These are phyloP conservation scores for Phenganax marumi DNA, from an alignment of 92 coral and sea anemone species.

Conservation along the genomic window DNA sequence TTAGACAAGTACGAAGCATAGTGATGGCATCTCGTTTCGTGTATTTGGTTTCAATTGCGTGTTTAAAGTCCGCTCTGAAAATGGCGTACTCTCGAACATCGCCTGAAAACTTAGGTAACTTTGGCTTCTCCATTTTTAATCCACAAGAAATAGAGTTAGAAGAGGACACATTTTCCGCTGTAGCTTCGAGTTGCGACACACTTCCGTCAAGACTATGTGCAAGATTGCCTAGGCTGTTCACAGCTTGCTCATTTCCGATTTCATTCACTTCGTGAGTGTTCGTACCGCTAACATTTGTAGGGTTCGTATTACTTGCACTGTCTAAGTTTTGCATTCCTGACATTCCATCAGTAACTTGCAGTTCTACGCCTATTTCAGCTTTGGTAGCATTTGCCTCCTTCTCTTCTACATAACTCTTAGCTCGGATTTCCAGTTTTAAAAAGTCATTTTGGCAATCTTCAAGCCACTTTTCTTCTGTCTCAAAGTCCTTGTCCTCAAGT, in stretches of 20 bases:
- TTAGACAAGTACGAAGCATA: constrained; percentile 54
- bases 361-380: not conserved
- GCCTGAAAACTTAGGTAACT: constrained; percentile 63
- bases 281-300: not conserved
- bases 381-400: not conserved
- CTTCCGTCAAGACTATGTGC: not conserved
- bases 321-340: constrained; percentile 41
- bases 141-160: not conserved
- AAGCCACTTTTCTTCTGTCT: constrained; percentile 31
- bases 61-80: constrained; percentile 63
- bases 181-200: not conserved
- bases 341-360: constrained; percentile 33
- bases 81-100: constrained; percentile 63
- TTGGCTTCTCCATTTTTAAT: constrained; percentile 54
- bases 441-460: constrained; percentile 31
- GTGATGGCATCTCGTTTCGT: constrained; percentile 61
- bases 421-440: not conserved
- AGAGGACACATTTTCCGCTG: constrained; percentile 1
- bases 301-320: constrained; percentile 28
- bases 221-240: not conserved
- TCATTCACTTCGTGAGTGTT: not conserved
- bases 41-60: constrained; percentile 54
- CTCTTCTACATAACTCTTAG: not conserved
- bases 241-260: not conserved
- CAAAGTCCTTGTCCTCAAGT: too few relatives aligned